These are phyloP conservation scores for Pachycephus smyrnensis DNA, from an alignment of 2,888 invertebrate genomes.

Conservation along the genomic window DNA sequence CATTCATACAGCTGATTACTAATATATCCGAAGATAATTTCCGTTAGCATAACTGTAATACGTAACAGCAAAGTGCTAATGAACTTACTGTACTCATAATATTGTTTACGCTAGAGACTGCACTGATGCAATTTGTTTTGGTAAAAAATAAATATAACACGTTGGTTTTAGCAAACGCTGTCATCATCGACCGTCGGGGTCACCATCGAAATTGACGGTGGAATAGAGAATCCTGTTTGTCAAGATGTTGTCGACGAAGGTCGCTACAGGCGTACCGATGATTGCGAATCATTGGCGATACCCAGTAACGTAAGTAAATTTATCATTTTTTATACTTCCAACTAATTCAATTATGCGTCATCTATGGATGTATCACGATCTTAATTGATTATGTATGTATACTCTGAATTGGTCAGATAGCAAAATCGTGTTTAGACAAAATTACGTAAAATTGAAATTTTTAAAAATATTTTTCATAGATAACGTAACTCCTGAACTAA, in stretches of 20 bases:
- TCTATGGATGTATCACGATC: background rate
- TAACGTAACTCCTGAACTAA: background rate
- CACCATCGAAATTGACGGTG: background rate
- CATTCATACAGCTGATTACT: background rate
- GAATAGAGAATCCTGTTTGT: conserved; percentile 4
- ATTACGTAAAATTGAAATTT: background rate
- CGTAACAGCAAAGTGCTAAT: background rate
- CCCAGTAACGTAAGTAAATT: background rate
- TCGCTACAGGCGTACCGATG: background rate
- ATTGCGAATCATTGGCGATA: background rate
- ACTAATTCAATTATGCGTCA: background rate
- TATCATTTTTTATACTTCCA: background rate
- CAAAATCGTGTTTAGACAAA: background rate
- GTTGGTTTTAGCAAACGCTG: background rate
- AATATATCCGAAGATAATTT: background rate
- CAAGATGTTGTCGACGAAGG: conserved; percentile 7
- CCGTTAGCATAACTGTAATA: background rate
- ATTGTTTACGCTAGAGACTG: background rate
- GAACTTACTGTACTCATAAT: background rate
- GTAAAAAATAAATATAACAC: background rate
- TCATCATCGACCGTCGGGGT: background rate
- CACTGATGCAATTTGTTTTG: background rate
- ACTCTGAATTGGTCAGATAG: background rate
- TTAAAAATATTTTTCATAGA: background rate
- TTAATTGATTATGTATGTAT: background rate